Evolutionary conservation across 2,113 vertebrate species (phyloP).

Genomic region (Anguilla japonica): DNA sequence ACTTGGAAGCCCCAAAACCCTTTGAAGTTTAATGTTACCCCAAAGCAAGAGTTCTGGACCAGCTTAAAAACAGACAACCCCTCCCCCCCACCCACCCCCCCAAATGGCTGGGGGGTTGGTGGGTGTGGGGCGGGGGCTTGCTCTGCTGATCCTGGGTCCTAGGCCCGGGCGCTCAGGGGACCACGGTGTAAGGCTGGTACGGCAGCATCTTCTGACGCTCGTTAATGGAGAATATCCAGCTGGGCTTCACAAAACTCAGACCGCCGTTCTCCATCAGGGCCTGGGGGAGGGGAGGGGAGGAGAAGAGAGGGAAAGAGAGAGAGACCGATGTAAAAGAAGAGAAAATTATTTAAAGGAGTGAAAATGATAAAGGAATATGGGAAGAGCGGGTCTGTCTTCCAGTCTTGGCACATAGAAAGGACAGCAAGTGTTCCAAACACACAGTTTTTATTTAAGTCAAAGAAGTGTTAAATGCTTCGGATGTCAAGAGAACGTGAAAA

Average conservation of each 20-base stretch:
- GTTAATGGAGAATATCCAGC: constrained; percentile 86
- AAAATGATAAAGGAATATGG: not conserved
- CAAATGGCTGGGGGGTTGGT: not conserved
- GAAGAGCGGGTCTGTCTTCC: not conserved
- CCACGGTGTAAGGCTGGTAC: constrained; percentile 83
- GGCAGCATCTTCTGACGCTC: constrained; percentile 81
- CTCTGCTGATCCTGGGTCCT: constrained; percentile 41
- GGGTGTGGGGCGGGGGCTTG: no score
- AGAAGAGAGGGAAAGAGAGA: not conserved
- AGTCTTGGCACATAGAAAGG: not conserved
- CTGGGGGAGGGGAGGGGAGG: constrained; percentile 51
- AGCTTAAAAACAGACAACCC: not conserved
- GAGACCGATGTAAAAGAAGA: not conserved
- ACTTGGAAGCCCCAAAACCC: not conserved
- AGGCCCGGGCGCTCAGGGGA: constrained; percentile 54
- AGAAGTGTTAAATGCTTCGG: not conserved
- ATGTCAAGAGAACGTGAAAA: not conserved
- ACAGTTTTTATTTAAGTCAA: not conserved
- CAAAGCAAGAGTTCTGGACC: not conserved
- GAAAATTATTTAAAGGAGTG: not conserved
- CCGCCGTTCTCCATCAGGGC: constrained; percentile 82
- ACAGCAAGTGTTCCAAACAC: not conserved
- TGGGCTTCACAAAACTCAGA: constrained; percentile 82
- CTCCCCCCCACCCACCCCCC: no score
- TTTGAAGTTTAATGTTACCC: not conserved